Base-by-base conservation (phyloP, 2,113 vertebrate species). In the Phylloscopus trochilus region DNA sequence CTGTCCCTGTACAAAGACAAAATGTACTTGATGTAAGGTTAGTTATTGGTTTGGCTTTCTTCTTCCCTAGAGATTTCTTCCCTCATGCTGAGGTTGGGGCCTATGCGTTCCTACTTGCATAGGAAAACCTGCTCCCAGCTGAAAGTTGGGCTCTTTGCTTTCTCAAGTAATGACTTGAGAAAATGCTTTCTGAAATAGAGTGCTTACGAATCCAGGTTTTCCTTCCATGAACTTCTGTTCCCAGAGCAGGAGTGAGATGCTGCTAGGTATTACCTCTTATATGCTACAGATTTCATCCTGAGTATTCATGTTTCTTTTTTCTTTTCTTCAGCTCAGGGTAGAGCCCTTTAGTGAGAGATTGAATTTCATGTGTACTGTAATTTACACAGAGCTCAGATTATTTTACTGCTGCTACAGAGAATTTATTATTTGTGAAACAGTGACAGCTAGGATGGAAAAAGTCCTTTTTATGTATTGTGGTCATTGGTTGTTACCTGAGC, bases 1-100 rank as follows among this genome's bases (percentile, higher is more conserved):
- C 83, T 93, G 60, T 81, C 77, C 77, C 56, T 72, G 81, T 26
- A 49, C 35, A 44, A 59, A 91, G 92, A 93, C 77, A 93, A 43
- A 83, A 82, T 73, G 80, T 89, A 62, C 89, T 91, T 35, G 33
- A 64, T 0, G 11, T 33, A 31, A 76, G 69, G 76, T 91, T 81
- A 60, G 83, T 63, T 83, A 31, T 56, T 81, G 55, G 19, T 73
- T 90, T 76, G 37, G 30, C 13, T 80, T 83, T 4, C 3, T 47
- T 83, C 37, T 82, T 83, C 41, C 46, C 22, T 74, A 2, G 17
- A 22, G n/a, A 74, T 90, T 80, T 58, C 55, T 90, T 88, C 22
- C 24, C 28, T 66, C 7, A 0, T 1, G 11, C 59, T 88, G 1
- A 0, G 47, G 15, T 21, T 22, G 28, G 24, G 21, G 13, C 27